Evolutionary conservation across 2,888 invertebrate species (phyloP).

Genomic region (Tipula lateralis): DNA sequence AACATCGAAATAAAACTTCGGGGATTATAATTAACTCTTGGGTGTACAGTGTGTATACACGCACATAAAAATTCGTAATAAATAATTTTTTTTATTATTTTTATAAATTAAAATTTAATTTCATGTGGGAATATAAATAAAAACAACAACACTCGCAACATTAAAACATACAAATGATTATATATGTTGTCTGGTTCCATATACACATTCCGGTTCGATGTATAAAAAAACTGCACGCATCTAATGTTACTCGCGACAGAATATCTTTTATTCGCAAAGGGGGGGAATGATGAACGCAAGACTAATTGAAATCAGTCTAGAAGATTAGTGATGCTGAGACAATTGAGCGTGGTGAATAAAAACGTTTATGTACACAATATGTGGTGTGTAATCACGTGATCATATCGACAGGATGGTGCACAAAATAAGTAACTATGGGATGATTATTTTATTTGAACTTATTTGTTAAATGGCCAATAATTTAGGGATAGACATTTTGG

Average conservation of each 20-base stretch:
- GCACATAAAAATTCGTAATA: slow-evolving; percentile 6
- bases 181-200: background rate
- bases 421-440: too few relatives aligned
- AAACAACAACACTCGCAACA: background rate
- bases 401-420: too few relatives aligned
- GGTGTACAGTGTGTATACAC: background rate
- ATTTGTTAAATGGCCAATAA: too few relatives aligned
- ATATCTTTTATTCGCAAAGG: background rate
- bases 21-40: slow-evolving; percentile 24
- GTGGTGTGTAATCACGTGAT: too few relatives aligned
- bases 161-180: background rate
- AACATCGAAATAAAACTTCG: slow-evolving; percentile 1
- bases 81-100: background rate
- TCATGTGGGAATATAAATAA: slow-evolving; percentile 3
- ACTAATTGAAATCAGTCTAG: slow-evolving; percentile 24
- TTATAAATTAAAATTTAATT: slow-evolving; percentile 19
- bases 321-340: background rate
- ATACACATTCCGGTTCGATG: background rate
- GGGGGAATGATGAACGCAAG: background rate
- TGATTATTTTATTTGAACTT: too few relatives aligned
- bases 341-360: background rate
- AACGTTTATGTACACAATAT: too few relatives aligned
- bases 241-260: background rate
- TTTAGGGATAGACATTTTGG: too few relatives aligned
- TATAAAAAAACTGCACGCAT: background rate